Evolutionary conservation across 2,113 vertebrate genomes (phyloP).

Genomic region (Ploceus nigricollis): DNA sequence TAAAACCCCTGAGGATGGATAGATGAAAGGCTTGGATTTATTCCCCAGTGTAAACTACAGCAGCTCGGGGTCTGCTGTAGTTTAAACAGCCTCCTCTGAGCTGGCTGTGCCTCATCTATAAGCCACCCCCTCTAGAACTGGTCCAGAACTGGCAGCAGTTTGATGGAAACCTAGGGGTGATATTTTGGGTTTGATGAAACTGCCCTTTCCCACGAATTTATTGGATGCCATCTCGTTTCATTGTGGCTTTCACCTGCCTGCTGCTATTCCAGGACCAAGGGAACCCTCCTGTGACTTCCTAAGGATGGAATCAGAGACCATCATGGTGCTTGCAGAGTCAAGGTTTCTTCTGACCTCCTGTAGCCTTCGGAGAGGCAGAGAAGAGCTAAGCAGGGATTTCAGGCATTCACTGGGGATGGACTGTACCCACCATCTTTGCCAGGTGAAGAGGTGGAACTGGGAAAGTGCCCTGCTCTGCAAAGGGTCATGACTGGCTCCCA

Average conservation of each 20-base stretch:
- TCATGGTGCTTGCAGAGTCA: neutral
- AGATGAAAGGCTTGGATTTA: constrained; percentile 12
- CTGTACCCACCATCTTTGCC: neutral
- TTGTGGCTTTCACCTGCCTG: neutral
- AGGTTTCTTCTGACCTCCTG: neutral
- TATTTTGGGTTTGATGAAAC: neutral
- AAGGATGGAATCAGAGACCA: neutral
- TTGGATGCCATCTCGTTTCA: neutral
- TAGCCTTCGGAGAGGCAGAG: neutral
- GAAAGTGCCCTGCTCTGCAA: neutral
- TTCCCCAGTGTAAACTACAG: neutral
- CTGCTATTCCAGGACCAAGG: neutral
- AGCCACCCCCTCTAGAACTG: neutral
- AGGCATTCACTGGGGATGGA: neutral
- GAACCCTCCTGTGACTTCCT: neutral
- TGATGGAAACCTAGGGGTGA: accelerated
- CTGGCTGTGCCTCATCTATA: neutral
- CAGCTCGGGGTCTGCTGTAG: neutral
- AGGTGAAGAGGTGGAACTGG: neutral
- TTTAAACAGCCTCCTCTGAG: neutral
- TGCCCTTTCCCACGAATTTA: neutral
- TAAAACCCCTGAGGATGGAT: neutral
- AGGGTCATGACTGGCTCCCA: neutral
- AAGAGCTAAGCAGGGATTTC: neutral
- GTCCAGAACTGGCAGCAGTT: neutral